Evolutionary conservation across 2,797 vertebrate species (phyloP).

Genomic region (Borostomias antarcticus): DNA sequence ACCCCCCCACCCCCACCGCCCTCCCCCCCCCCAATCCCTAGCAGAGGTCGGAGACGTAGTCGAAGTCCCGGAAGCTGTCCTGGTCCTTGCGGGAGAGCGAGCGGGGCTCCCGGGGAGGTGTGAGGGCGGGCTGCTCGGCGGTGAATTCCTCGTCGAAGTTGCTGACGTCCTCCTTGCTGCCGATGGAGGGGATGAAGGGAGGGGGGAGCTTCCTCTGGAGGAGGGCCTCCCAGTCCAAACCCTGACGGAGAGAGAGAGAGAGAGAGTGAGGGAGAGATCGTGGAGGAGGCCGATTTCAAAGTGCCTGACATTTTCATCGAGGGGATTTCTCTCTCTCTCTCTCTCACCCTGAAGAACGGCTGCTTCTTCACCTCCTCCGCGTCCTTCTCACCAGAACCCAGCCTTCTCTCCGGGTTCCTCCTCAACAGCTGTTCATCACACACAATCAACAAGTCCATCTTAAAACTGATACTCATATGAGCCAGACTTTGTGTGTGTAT

Average conservation of each 20-base stretch:
- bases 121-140: slow-evolving; percentile 79
- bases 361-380: slow-evolving; percentile 93
- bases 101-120: slow-evolving; percentile 83
- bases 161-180: slow-evolving; percentile 84
- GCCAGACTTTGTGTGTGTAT: background rate
- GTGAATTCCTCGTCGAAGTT: slow-evolving; percentile 95
- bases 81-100: slow-evolving; percentile 83
- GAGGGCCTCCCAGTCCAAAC: slow-evolving; percentile 84
- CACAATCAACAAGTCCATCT: background rate
- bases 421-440: slow-evolving; percentile 77
- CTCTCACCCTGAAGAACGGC: slow-evolving; percentile 87
- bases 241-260: slow-evolving; percentile 58
- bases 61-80: slow-evolving; percentile 88
- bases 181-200: slow-evolving; percentile 83
- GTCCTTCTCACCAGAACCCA: slow-evolving; percentile 89
- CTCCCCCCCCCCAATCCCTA: slow-evolving; percentile 54
- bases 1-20: slow-evolving; percentile 9
- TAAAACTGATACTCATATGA: no score
- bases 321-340: slow-evolving; percentile 7
- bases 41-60: slow-evolving; percentile 85
- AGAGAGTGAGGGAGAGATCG: background rate
- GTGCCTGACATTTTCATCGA: background rate
- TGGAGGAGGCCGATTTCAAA: background rate
- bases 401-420: slow-evolving; percentile 85
- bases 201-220: slow-evolving; percentile 81